These are phyloP conservation scores for Calliphora vicina DNA, from an alignment of 1,140 invertebrate genomes.

Conservation along the genomic window DNA sequence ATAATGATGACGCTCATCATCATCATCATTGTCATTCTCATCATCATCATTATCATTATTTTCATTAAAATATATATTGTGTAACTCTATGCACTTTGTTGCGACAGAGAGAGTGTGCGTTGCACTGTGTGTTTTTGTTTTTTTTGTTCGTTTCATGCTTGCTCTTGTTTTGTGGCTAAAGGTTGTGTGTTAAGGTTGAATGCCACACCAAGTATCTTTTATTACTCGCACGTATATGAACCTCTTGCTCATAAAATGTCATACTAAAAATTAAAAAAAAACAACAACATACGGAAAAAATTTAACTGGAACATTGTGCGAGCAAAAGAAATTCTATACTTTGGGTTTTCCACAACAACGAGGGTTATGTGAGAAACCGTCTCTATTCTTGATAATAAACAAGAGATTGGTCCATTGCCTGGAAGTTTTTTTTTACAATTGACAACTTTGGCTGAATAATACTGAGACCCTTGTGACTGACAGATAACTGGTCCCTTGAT, in stretches of 20 bases:
- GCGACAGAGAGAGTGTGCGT: background rate
- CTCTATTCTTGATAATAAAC: too few species aligned
- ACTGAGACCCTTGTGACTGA: too few species aligned
- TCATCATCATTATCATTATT: too few species aligned
- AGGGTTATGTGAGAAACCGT: too few species aligned
- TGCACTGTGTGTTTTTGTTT: background rate
- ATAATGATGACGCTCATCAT: background rate
- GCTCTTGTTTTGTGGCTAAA: conserved; percentile 2
- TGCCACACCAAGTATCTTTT: conserved; percentile 2
- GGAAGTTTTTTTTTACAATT: too few species aligned
- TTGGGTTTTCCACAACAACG: background rate
- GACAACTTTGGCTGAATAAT: too few species aligned
- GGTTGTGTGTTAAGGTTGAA: conserved; percentile 20
- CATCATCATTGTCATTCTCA: background rate
- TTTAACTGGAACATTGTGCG: background rate
- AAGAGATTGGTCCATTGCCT: too few species aligned
- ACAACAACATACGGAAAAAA: background rate
- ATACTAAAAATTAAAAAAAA: background rate
- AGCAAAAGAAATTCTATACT: background rate
- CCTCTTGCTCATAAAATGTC: background rate
- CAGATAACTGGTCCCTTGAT: too few species aligned
- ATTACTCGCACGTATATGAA: background rate
- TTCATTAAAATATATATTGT: background rate
- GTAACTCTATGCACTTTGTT: background rate
- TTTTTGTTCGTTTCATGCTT: too few species aligned